Evolutionary conservation across 2,888 invertebrate genomes (phyloP).

Genomic region (Macropis europaea): DNA sequence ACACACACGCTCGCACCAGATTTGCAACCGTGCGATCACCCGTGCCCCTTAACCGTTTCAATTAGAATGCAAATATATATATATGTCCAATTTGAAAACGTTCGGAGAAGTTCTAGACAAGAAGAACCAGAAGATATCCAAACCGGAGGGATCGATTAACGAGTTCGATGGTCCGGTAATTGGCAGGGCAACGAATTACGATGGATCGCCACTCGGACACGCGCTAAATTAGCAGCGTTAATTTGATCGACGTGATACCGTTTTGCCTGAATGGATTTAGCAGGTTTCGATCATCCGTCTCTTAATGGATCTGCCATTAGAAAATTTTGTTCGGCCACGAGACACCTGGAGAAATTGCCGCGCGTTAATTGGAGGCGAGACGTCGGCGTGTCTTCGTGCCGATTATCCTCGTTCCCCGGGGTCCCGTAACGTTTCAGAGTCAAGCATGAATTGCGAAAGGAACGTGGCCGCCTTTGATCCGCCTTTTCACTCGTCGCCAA

Average conservation of each 20-base stretch:
- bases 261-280: not conserved
- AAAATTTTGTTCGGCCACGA: conserved; percentile 10
- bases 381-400: not conserved
- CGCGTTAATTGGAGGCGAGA: conserved; percentile 29
- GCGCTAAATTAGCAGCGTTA: no score
- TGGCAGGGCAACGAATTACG: no score
- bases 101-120: no score
- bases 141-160: no score
- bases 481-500: not conserved
- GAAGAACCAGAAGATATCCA: no score
- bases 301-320: conserved; percentile 36
- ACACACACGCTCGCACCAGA: not conserved
- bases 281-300: not conserved
- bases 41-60: no score
- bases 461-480: not conserved
- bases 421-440: conserved; percentile 28
- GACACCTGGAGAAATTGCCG: conserved; percentile 14
- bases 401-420: conserved; percentile 29
- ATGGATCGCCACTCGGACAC: no score
- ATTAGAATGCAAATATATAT: no score
- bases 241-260: not conserved
- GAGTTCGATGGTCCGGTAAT: no score
- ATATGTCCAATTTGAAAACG: no score
- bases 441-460: conserved; percentile 8
- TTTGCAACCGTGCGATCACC: no score